Percentiles rank a stretch among this genome's conserved stretches.
phyloP scores from a whole-genome alignment of 2,797 vertebrate species.

The Hozukius guyotensis region DNA sequence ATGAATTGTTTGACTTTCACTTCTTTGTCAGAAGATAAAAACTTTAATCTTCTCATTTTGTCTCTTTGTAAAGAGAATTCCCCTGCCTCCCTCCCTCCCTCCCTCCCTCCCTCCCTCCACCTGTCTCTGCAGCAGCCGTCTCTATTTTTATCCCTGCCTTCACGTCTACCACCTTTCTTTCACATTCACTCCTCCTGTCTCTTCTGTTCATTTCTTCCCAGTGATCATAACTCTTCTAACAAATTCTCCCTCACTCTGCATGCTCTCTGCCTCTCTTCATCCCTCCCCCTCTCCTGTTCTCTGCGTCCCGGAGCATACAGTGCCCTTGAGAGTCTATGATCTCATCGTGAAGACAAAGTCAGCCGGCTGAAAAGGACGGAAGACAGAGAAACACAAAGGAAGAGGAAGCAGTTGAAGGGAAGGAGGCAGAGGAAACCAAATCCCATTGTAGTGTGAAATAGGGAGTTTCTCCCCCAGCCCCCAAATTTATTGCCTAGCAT shows the following conservation, averaged over 20 bases:
- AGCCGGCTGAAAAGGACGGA: slow-evolving; percentile 28
- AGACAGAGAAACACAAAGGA: background rate
- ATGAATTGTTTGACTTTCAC: background rate
- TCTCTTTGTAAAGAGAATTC: background rate
- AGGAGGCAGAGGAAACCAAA: slow-evolving; percentile 28
- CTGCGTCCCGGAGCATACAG: background rate
- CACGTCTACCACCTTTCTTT: slow-evolving; percentile 8
- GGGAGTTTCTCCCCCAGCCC: background rate
- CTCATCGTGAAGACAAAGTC: slow-evolving; percentile 50
- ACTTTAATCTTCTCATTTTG: background rate
- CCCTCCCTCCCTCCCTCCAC: too few relatives aligned
- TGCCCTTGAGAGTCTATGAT: slow-evolving; percentile 56
- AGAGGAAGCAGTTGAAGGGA: background rate
- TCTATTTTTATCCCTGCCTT: slow-evolving; percentile 16
- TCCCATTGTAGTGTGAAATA: slow-evolving; percentile 40
- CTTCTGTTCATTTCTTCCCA: slow-evolving; percentile 13
- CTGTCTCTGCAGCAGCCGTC: background rate
- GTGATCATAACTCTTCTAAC: background rate
- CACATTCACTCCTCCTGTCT: background rate
- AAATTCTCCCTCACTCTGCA: background rate
- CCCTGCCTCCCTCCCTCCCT: background rate
- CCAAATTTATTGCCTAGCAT: slow-evolving; percentile 17
- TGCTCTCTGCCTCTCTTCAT: background rate
- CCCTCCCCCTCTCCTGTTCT: background rate
- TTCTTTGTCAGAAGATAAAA: background rate